Base-by-base conservation (phyloP, 2,113 vertebrate genomes). In the Epinephelus fuscoguttatus region DNA sequence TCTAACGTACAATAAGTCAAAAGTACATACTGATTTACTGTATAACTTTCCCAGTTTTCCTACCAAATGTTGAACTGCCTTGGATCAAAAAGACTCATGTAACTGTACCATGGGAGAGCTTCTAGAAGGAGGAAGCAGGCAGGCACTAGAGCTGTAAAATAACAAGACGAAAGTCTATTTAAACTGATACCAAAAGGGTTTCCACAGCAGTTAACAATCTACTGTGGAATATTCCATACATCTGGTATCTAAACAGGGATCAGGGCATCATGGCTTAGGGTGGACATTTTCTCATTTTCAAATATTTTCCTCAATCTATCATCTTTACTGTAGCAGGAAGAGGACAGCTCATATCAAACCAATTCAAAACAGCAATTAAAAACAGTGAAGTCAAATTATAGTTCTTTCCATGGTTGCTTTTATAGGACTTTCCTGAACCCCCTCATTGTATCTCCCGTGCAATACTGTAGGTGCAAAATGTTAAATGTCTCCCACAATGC, bases 401-500 rank as follows among this genome's bases (percentile, higher is more conserved):
- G 45, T 33, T 30, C 45, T 50, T 33, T 37, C 23, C 21, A 55
- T 21, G 1, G 27, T 33, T 53, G 40, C 3, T 52, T 68, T 45
- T 42, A 70, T 13, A 33, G 2, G 25, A 70, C 14, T 27, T 30
- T 40, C 15, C 40, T 33, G 42, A 23, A 42, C 17, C 11, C 23
- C 49, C 57, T 53, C 23, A n/a, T 4, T 42, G 7, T 47, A 9
- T 17, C 30, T 70, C 37, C 15, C n/a, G 8, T 2, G 19, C 37
- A 42, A 18, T 70, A 55, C 18, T n/a, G 27, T 50, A 53, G 30
- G 50, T 57, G 12, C 42, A 42, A 70, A 27, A 42, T 19, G 25
- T 73, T 21, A 70, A 17, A 17, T 57, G 12, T 71, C 59, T 71
- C 61, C 14, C 49, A 70, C 19, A 55, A 25, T 52, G 75, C 69